Conservation (phyloP, 2,113 vertebrate genomes). For the Carettochelys insculpta region DNA sequence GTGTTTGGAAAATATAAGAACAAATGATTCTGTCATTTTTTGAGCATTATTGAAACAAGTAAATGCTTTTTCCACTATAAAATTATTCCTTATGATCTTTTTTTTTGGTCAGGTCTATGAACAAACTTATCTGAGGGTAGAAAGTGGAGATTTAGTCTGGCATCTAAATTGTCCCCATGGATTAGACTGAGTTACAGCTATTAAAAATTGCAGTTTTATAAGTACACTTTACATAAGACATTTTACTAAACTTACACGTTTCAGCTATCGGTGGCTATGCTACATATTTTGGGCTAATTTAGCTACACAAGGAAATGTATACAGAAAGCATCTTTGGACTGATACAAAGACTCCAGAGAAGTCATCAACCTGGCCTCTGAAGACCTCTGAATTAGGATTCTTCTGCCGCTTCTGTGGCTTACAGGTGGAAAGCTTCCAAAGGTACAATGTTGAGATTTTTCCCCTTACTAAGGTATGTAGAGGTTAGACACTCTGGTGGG, state of each 20-base stretch:
- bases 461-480: background rate
- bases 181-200: too few species aligned
- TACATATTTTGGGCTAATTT: background rate
- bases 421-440: background rate
- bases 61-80: too few species aligned
- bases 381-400: background rate
- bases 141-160: background rate
- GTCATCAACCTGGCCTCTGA: background rate
- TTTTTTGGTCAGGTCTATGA: background rate
- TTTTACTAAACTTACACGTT: too few species aligned
- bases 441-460: background rate
- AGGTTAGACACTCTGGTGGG: background rate
- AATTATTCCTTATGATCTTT: slow-evolving; percentile 29
- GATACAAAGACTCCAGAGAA: background rate
- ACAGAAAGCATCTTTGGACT: background rate
- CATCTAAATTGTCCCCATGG: too few species aligned
- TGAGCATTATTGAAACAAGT: background rate
- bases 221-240: background rate
- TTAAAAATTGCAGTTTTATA: background rate
- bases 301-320: background rate
- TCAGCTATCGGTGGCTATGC: background rate
- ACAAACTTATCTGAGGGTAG: background rate
- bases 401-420: background rate
- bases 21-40: background rate
- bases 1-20: slow-evolving; percentile 10